Evolutionary conservation across 2,888 invertebrate genomes (phyloP).

Genomic region (Cheilosia vulpina): DNA sequence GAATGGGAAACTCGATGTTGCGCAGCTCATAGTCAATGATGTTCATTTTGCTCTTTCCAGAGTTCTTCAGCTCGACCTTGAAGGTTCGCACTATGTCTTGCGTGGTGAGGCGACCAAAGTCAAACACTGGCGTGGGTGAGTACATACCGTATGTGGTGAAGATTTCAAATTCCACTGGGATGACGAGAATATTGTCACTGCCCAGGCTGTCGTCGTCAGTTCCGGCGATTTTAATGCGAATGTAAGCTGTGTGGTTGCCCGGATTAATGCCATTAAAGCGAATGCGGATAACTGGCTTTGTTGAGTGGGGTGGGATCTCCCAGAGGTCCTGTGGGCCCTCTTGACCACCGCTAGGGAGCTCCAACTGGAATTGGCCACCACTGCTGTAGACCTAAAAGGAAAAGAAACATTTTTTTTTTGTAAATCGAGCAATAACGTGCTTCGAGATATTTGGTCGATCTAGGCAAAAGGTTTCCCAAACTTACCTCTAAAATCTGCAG

Average conservation of each 20-base stretch:
- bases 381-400: constrained; percentile 89
- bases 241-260: constrained; percentile 93
- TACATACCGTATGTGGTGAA: constrained; percentile 89
- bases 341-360: constrained; percentile 90
- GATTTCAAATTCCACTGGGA: constrained; percentile 94
- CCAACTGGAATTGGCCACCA: constrained; percentile 94
- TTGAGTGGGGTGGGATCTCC: constrained; percentile 95
- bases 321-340: constrained; percentile 93
- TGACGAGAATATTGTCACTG: constrained; percentile 85
- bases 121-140: constrained; percentile 89
- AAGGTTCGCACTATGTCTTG: constrained; percentile 86
- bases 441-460: neutral
- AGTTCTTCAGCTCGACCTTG: constrained; percentile 82
- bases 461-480: neutral
- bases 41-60: constrained; percentile 76
- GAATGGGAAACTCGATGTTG: constrained; percentile 72
- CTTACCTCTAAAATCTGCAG: constrained; percentile 92
- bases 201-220: constrained; percentile 57
- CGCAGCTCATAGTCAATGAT: constrained; percentile 75
- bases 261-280: constrained; percentile 90
- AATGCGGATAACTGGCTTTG: constrained; percentile 94
- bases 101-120: constrained; percentile 92
- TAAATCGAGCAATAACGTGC: too few relatives aligned
- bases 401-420: too few relatives aligned
- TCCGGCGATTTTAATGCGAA: constrained; percentile 85